These are phyloP conservation scores for honey bee (Apis mellifera) DNA, from an alignment of 1,140 invertebrate species.

Conservation along the genomic window Amel_HAv3.1 CM009931.2:27168001-27168500, in stretches of 20 bases:
- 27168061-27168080: slow-evolving; percentile 14
- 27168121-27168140: slow-evolving; percentile 17
- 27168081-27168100: slow-evolving; percentile 19
- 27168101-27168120: slow-evolving; percentile 23
- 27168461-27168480: too few species aligned
- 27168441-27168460: too few species aligned
- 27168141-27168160: slow-evolving; percentile 10
- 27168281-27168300: slow-evolving; percentile 52
- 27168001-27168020: too few species aligned
- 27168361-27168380: neutral
- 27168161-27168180: slow-evolving; percentile 48
- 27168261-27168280: slow-evolving; percentile 38
- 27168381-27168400: too few species aligned
- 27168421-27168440: too few species aligned
- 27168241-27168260: slow-evolving; percentile 57
- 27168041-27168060: too few species aligned
- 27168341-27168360: slow-evolving; percentile 16
- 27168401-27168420: too few species aligned
- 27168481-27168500: too few species aligned
- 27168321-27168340: slow-evolving; percentile 49
- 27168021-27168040: neutral
- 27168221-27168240: slow-evolving; percentile 53
- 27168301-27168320: slow-evolving; percentile 54
- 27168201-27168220: slow-evolving; percentile 49
- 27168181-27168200: slow-evolving; percentile 21